Evolutionary conservation across 2,113 vertebrate species (phyloP), one percentile per base, ranked within the genome.

Genomic region (Dendrocopos noguchii): DNA sequence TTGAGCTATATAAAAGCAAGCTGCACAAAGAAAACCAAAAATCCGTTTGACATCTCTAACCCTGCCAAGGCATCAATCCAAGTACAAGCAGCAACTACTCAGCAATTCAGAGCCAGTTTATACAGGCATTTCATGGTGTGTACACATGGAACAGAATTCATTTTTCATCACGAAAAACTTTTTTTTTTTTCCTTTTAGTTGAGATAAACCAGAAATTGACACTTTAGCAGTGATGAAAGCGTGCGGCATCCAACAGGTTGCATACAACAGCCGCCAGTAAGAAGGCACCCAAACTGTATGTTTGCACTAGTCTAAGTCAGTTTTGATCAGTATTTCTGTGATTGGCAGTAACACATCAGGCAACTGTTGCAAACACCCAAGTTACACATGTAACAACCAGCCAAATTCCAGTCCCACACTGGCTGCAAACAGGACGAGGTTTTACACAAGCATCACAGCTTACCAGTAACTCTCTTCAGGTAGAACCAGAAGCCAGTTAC

Each of bases 1-100:
- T 84, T 57, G 80, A 97, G 93, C 96, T 97, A 95, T 82, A 88
- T 64, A 80, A 97, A 96, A 94, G 93, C 93, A 94, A 87, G 80
- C 87, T 80, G 68, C 73, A 95, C 90, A 95, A 96, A 82, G 95
- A 94, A 97, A 95, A 95, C 87, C 87, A 94, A 95, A 97, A 95
- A 96, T 61, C 83, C 73, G 9, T 94, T 90, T 91, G 91, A 90
- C 81, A 95, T 88, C 94, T 96, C 93, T 93, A 95, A 93, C 90
- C 90, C 81, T 87, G 88, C 73, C 93, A 93, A 97, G 84, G 94
- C 88, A 92, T 75, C 86, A 84, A 92, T 94, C 90, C 94, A 96
- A 96, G 88, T 72, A 94, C 92, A 94, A 91, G 71, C 46, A 95
- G 72, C 63, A 82, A 20, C 75, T 59, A 33, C 74, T 55, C 64